Base-by-base conservation (phyloP, 2,113 vertebrate species). In the Hemiscyllium ocellatum region DNA sequence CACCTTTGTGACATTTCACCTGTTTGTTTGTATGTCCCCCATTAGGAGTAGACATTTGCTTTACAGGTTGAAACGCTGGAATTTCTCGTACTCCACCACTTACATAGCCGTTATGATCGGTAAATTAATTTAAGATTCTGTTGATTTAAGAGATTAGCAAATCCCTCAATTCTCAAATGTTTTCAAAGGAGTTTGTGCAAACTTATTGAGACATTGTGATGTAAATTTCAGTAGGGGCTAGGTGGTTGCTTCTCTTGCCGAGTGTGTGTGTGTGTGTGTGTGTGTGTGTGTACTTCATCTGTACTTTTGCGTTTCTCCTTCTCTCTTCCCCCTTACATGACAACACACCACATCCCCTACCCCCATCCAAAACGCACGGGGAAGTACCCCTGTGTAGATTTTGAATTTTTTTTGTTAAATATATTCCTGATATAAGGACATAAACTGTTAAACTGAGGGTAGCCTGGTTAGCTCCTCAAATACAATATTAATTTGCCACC, bases 281-380 rank as follows among this genome's bases (percentile, higher is more conserved):
- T 95, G n/a, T 96, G 13, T 19, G 42, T 47, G 42, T 47, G n/a
- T n/a, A n/a, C n/a, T 91, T 0, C 7, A 13, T 37, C 56, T 91
- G 5, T 37, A 33, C 97, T 95, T 96, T 93, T 96, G 70, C 96
- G 95, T 96, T 69, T 91, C 96, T 95, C 95, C 95, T 85, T 95
- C 95, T 96, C 96, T 83, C 93, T 83, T n/a, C 96, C 95, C 37
- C 96, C 56, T 61, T 61, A 7, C 56, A 61, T 61, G 56, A 61
- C 56, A 61, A 12, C 12, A 61, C 12, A 61, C 56, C 56, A 61
- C 12, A 7, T 61, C 94, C 95, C 95, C 96, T 97, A 98, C 98
- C 83, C 83, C 20, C 83, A 50, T n/a, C n/a, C 12, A 13, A 29
- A 13, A 3, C n/a, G 0, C n/a, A 15, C 42, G 0, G 42, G 42